phyloP scores from a whole-genome alignment of 23 tunicate species.

The Diplosoma virens region DNA sequence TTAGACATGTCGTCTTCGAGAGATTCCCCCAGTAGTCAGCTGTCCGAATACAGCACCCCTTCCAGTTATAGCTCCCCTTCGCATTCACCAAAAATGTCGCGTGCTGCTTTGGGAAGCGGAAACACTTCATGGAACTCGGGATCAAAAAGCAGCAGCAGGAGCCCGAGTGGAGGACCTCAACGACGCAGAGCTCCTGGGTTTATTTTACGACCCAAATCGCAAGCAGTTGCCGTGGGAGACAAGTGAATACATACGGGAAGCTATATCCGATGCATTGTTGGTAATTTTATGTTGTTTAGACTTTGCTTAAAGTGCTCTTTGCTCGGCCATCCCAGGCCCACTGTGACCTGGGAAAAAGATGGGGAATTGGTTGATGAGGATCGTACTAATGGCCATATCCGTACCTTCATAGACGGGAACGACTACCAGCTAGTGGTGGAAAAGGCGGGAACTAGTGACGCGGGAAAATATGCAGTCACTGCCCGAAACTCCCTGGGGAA shows the following conservation, averaged over 20 bases:
- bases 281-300: slow-evolving; percentile 16
- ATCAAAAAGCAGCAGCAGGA: slow-evolving; percentile 17
- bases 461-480: slow-evolving; percentile 83
- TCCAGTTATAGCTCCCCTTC: slow-evolving; percentile 79
- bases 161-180: slow-evolving; percentile 55
- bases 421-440: slow-evolving; percentile 81
- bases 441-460: slow-evolving; percentile 38
- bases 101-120: slow-evolving; percentile 32
- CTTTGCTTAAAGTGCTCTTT: slow-evolving; percentile 79
- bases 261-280: neutral
- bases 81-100: slow-evolving; percentile 63
- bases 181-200: slow-evolving; percentile 88
- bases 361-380: slow-evolving; percentile 82
- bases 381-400: slow-evolving; percentile 59
- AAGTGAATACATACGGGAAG: slow-evolving; percentile 37
- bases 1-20: slow-evolving; percentile 61
- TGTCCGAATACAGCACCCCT: slow-evolving; percentile 54
- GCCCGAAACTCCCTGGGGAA: slow-evolving; percentile 92
- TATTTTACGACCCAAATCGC: slow-evolving; percentile 78
- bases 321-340: slow-evolving; percentile 96
- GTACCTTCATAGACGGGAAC: slow-evolving; percentile 69
- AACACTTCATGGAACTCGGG: slow-evolving; percentile 38
- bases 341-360: slow-evolving; percentile 91
- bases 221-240: slow-evolving; percentile 68
- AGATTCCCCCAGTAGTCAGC: slow-evolving; percentile 43